phyloP scores from a whole-genome alignment of 2,113 vertebrate genomes.

The Probosciger aterrimus region DNA sequence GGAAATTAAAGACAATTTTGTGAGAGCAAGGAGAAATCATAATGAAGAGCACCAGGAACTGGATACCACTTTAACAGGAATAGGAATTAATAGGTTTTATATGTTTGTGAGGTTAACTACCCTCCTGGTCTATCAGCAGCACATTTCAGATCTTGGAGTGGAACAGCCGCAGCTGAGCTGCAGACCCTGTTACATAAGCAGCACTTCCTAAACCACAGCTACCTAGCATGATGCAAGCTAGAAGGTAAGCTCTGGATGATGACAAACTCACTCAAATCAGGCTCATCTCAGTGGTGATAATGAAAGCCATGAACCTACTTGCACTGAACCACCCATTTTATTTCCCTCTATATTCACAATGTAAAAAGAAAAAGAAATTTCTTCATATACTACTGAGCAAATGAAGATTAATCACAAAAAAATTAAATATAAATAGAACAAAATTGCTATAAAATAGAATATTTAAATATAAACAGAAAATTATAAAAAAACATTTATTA shows the following conservation, averaged over 20 bases:
- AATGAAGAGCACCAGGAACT: neutral
- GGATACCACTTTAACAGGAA: neutral
- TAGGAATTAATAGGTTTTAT: neutral
- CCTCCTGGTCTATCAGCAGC: neutral
- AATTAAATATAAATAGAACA: neutral
- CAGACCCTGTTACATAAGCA: neutral
- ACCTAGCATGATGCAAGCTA: fast-evolving
- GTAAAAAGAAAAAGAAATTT: neutral
- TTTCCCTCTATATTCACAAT: neutral
- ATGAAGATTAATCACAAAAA: neutral
- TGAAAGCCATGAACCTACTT: neutral
- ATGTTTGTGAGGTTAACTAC: neutral
- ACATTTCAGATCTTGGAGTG: neutral
- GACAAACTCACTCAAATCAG: neutral
- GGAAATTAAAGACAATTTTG: neutral
- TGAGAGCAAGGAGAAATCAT: neutral
- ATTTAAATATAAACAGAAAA: neutral
- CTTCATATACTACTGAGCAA: neutral
- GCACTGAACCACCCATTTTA: neutral
- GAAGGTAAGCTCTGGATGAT: neutral
- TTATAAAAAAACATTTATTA: neutral
- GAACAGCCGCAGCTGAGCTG: neutral
- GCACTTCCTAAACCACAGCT: neutral
- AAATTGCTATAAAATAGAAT: neutral
- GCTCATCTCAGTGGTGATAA: neutral